These are phyloP conservation scores for Pristionchus mayeri DNA, from an alignment of 2,888 invertebrate genomes.

Conservation along the genomic window DNA sequence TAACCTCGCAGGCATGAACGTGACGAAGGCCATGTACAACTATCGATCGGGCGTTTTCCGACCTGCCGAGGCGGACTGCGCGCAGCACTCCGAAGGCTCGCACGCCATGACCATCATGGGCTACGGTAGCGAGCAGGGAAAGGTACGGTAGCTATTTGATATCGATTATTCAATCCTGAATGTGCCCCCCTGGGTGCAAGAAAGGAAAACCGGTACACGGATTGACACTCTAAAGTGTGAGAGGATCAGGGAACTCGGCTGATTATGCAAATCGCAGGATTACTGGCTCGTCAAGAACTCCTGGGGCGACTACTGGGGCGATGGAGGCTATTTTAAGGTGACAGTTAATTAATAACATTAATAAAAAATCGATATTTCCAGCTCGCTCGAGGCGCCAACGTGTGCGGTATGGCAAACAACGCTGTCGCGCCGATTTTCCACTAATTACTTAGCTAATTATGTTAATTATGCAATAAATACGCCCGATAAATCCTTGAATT, in stretches of 20 bases:
- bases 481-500: background rate
- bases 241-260: background rate
- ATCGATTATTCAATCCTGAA: background rate
- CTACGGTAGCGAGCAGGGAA: slow-evolving; percentile 58
- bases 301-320: slow-evolving; percentile 48
- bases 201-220: background rate
- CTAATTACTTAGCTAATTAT: background rate
- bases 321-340: slow-evolving; percentile 46
- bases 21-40: slow-evolving; percentile 65
- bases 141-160: background rate
- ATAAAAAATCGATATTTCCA: background rate
- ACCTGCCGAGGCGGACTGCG: slow-evolving; percentile 63
- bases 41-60: slow-evolving; percentile 68
- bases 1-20: slow-evolving; percentile 69
- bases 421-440: slow-evolving; percentile 42
- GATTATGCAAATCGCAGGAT: background rate
- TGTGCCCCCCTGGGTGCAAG: background rate
- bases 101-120: slow-evolving; percentile 71
- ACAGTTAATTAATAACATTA: background rate
- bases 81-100: slow-evolving; percentile 59
- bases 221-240: background rate
- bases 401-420: slow-evolving; percentile 47
- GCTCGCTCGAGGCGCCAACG: slow-evolving; percentile 41
- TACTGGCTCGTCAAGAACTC: slow-evolving; percentile 49
- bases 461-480: background rate